Evolutionary conservation across 2,113 vertebrate species (phyloP), one percentile per base, ranked within the genome.

Genomic region (Psammodynastes pulverulentus): DNA sequence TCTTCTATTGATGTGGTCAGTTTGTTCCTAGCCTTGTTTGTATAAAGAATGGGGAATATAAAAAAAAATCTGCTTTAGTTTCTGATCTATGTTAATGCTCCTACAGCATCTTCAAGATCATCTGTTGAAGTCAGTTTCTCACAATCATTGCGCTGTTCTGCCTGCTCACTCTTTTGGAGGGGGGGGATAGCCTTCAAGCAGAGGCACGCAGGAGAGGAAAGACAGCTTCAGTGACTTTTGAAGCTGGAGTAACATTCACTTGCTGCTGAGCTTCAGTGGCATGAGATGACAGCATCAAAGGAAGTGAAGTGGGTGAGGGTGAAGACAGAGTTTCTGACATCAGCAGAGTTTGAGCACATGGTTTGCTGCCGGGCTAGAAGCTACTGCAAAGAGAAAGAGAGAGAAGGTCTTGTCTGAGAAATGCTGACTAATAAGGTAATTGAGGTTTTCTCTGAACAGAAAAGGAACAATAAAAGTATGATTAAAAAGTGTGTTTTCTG

Each of bases 1-100:
- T 95, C 94, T 96, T 95, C 97, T 96, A 98, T 98, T 99, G 98
- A 99, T 99, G 98, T 99, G 98, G 98, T 99, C 98, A 98, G 97
- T 98, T 97, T 98, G 97, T 98, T 98, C 98, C 98, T 98, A 98
- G 97, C 97, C 96, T 97, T 97, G 95, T 97, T 97, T 97, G 96
- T 95, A 94, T 92, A 96, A 94, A 94, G 95, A 96, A 96, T 96
- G 96, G 97, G 97, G 97, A 97, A 96, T 97, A 95, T 96, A 95
- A 96, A 97, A 97, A 97, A 97, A 97, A 96, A 96, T 96, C 95
- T 1, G 86, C 97, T 97, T 98, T 96, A 96, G 96, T 96, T 94
- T 97, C 94, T 94, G 88, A 91, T 95, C 94, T 95, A 95, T 96
- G 97, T 97, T 95, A 97, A 97, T 95, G 95, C 95, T 88, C 92